phyloP scores from a whole-genome alignment of 2,113 vertebrate genomes.

The Anser cygnoides region DNA sequence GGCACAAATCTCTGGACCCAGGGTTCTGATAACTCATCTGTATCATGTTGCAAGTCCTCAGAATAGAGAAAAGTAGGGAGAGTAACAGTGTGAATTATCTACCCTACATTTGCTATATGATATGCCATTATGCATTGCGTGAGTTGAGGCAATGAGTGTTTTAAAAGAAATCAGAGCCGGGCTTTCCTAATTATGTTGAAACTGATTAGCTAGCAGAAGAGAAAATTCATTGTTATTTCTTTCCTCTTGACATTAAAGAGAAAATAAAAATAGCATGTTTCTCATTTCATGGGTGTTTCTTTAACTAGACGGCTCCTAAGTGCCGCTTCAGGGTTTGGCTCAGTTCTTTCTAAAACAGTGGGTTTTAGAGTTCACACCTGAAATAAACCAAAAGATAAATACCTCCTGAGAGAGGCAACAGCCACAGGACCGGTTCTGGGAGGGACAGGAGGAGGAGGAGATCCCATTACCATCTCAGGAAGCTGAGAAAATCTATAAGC shows the following conservation, averaged over 20 bases:
- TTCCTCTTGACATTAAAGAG: not conserved
- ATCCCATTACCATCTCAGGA: constrained; percentile 94
- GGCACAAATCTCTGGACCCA: not conserved
- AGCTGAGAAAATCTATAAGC: constrained; percentile 98
- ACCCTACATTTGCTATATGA: not conserved
- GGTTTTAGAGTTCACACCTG: not conserved
- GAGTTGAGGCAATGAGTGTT: not conserved
- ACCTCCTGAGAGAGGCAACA: constrained; percentile 76
- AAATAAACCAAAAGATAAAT: constrained; percentile 4
- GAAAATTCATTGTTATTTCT: not conserved
- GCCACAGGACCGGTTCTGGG: constrained; percentile 91
- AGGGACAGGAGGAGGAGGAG: constrained; percentile 93
- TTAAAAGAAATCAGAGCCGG: not conserved
- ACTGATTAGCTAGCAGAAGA: not conserved
- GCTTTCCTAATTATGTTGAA: not conserved
- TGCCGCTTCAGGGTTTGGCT: not conserved
- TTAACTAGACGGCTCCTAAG: not conserved
- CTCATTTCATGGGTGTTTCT: not conserved
- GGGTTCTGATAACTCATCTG: not conserved
- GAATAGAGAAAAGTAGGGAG: not conserved
- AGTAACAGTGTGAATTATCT: not conserved
- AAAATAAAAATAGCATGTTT: not conserved
- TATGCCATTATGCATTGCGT: not conserved
- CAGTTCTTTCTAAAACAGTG: not conserved
- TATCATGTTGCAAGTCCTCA: not conserved